A percentile compares a stretch with the other conserved stretches of the same genome.
These are phyloP conservation scores for Fragum sueziense DNA, from an alignment of 2,888 invertebrate species.

Conservation along the genomic window DNA sequence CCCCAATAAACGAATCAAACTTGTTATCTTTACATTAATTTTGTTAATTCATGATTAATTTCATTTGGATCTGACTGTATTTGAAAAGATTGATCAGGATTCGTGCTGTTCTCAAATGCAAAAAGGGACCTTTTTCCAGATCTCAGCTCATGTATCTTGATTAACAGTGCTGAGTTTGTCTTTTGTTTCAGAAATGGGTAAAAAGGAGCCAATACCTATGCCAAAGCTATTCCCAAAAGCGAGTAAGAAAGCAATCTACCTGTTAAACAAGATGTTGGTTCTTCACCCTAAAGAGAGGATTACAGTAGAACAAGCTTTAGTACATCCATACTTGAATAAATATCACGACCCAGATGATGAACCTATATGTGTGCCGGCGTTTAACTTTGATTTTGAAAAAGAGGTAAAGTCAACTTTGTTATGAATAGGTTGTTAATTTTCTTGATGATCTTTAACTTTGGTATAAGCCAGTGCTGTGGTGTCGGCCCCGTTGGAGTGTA, in stretches of 20 bases:
- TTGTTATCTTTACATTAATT: too few species aligned
- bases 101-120: neutral
- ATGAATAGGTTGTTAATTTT: too few species aligned
- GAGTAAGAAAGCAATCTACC: conserved; percentile 80
- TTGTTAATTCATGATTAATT: too few species aligned
- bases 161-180: neutral
- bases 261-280: conserved; percentile 79
- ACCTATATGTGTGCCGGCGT: conserved; percentile 80
- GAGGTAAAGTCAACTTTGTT: conserved; percentile 65
- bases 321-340: conserved; percentile 82
- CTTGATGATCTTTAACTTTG: too few species aligned
- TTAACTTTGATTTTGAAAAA: conserved; percentile 81
- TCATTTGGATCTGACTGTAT: too few species aligned
- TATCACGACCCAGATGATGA: conserved; percentile 83
- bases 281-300: conserved; percentile 82
- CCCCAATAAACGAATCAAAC: too few species aligned
- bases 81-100: neutral
- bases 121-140: too few species aligned
- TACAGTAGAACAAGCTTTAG: conserved; percentile 82
- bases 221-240: conserved; percentile 82
- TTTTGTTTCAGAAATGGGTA: conserved; percentile 63
- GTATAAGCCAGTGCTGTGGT: too few species aligned
- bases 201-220: conserved; percentile 78
- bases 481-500: too few species aligned
- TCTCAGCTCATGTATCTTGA: neutral